phyloP scores from a whole-genome alignment of 2,797 vertebrate species.

The Tachyglossus aculeatus region DNA sequence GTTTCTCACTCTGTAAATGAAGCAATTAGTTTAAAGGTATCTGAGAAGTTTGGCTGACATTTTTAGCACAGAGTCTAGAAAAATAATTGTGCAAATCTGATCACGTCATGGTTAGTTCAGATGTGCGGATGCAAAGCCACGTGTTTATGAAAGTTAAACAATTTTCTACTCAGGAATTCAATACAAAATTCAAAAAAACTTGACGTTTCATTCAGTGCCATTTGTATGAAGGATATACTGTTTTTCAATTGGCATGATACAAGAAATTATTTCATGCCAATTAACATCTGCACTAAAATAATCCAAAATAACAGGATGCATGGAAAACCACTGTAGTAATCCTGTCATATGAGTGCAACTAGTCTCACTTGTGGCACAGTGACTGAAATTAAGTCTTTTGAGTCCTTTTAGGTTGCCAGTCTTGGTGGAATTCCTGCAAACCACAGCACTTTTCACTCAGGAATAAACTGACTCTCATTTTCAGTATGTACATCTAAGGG shows the following conservation, averaged over 20 bases:
- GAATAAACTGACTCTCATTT: too few species aligned
- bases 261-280: background rate
- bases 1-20: background rate
- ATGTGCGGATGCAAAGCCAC: background rate
- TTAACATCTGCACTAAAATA: background rate
- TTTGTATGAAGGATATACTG: background rate
- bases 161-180: background rate
- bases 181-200: conserved; percentile 4
- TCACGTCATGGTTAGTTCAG: background rate
- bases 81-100: background rate
- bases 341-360: background rate
- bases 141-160: background rate
- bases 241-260: background rate
- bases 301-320: background rate
- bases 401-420: background rate
- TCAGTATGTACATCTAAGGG: too few species aligned
- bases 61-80: background rate
- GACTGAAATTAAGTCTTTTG: background rate
- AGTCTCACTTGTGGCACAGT: background rate
- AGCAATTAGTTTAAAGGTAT: background rate
- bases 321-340: background rate
- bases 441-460: too few species aligned
- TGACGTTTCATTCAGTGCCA: background rate
- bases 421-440: too few species aligned
- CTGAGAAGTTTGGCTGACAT: background rate